These are phyloP conservation scores for Hephaestus fuliginosus DNA, from an alignment of 2,797 vertebrate species.

Conservation along the genomic window DNA sequence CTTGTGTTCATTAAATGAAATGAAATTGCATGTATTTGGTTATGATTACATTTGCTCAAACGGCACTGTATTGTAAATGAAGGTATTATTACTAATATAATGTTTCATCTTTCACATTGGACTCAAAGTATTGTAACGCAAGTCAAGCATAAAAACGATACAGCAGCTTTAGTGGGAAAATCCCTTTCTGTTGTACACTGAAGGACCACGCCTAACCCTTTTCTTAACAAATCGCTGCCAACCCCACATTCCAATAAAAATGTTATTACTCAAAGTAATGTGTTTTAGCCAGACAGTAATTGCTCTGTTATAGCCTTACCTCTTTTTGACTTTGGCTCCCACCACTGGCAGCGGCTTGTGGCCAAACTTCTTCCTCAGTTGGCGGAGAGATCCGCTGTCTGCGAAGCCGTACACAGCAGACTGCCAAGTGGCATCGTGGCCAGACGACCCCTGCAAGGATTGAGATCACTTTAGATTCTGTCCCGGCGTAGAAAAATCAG, in stretches of 20 bases:
- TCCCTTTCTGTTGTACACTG: background rate
- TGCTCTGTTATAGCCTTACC: conserved; percentile 72
- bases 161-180: background rate
- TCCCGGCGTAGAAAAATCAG: background rate
- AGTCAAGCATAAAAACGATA: background rate
- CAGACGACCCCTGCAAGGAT: conserved; percentile 80
- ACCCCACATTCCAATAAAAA: conserved; percentile 21
- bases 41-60: background rate
- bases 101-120: background rate
- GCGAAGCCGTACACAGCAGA: conserved; percentile 88
- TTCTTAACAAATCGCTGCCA: background rate
- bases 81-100: background rate
- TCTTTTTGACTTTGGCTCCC: conserved; percentile 88
- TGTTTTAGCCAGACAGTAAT: conserved; percentile 48
- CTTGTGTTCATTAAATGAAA: background rate
- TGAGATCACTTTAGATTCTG: background rate
- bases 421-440: conserved; percentile 91
- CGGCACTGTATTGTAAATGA: background rate
- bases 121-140: conserved; percentile 7
- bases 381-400: conserved; percentile 82
- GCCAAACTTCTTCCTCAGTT: conserved; percentile 85
- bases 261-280: conserved; percentile 16
- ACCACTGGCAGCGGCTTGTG: conserved; percentile 86
- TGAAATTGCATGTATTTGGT: background rate
- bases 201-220: background rate